phyloP scores from a whole-genome alignment of 92 coral and sea anemone species.

The Porites lobata region DNA sequence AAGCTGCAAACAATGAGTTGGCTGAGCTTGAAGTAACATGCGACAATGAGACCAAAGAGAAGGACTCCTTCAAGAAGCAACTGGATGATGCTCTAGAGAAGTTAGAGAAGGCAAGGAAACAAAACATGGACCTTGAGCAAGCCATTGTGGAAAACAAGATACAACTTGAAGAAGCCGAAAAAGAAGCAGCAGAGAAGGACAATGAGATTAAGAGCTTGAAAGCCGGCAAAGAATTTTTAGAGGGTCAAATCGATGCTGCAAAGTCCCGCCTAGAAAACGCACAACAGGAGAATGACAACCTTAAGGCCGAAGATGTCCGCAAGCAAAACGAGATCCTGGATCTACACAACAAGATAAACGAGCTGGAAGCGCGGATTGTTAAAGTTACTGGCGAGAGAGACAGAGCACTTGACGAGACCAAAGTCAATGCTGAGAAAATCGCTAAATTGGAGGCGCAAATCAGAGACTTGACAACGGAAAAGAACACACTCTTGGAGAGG shows the following conservation, averaged over 20 bases:
- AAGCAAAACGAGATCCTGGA: conserved; percentile 83
- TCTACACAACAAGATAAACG: conserved; percentile 81
- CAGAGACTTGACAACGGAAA: conserved; percentile 86
- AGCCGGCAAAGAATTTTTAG: conserved; percentile 82
- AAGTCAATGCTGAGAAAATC: conserved; percentile 75
- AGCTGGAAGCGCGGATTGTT: conserved; percentile 85
- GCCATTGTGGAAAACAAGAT: conserved; percentile 83
- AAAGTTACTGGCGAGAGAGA: conserved; percentile 88
- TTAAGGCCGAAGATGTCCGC: conserved; percentile 72
- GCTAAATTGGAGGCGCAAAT: conserved; percentile 84
- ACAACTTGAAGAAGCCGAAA: conserved; percentile 79
- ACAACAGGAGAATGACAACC: conserved; percentile 79
- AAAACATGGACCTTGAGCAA: conserved; percentile 82
- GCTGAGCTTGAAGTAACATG: conserved; percentile 82
- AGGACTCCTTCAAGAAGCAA: conserved; percentile 83
- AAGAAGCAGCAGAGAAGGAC: conserved; percentile 84
- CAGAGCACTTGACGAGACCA: conserved; percentile 90
- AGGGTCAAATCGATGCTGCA: conserved; percentile 80
- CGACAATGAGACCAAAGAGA: conserved; percentile 80
- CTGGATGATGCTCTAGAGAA: conserved; percentile 82
- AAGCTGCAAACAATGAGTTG: conserved; percentile 72
- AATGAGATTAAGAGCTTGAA: conserved; percentile 78
- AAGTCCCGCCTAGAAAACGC: conserved; percentile 70
- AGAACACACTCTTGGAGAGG: conserved; percentile 77
- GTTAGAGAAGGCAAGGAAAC: conserved; percentile 79